A percentile compares a stretch with the other conserved stretches of the same genome.
phyloP scores from a whole-genome alignment of 53 echinoderm and acorn worm species.

The Antedon mediterranea region DNA sequence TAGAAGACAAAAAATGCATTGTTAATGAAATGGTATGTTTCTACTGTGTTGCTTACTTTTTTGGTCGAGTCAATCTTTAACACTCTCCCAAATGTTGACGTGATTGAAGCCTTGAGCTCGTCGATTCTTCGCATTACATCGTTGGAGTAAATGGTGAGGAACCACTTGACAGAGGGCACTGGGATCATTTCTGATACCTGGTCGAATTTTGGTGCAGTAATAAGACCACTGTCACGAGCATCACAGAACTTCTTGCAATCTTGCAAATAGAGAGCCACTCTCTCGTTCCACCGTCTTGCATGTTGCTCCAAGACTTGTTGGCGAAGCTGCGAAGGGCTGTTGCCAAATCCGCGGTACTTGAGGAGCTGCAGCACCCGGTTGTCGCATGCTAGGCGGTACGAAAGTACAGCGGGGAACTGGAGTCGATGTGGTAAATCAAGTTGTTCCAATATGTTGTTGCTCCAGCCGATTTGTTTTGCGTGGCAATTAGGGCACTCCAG shows the following conservation, averaged over 20 bases:
- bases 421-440: slow-evolving; percentile 29
- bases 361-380: slow-evolving; percentile 10
- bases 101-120: too few relatives aligned
- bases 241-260: slow-evolving; percentile 19
- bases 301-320: slow-evolving; percentile 38
- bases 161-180: slow-evolving; percentile 35
- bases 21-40: too few relatives aligned
- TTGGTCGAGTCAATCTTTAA: too few relatives aligned
- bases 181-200: slow-evolving; percentile 21
- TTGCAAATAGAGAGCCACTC: slow-evolving; percentile 14
- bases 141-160: too few relatives aligned
- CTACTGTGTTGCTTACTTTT: too few relatives aligned
- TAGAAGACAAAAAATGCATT: too few relatives aligned
- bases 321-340: slow-evolving; percentile 22
- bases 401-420: slow-evolving; percentile 40
- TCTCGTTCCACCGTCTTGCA: slow-evolving; percentile 28
- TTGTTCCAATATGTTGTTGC: slow-evolving; percentile 34
- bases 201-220: not conserved
- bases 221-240: slow-evolving; percentile 12
- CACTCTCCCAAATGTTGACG: too few relatives aligned
- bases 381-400: slow-evolving; percentile 45
- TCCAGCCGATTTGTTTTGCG: slow-evolving; percentile 46
- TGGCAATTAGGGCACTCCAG: slow-evolving; percentile 17
- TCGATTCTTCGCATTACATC: too few relatives aligned
- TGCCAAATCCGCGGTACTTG: slow-evolving; percentile 28